Evolutionary conservation across 2,888 invertebrate species (phyloP).

Genomic region (Aphidius colemani): DNA sequence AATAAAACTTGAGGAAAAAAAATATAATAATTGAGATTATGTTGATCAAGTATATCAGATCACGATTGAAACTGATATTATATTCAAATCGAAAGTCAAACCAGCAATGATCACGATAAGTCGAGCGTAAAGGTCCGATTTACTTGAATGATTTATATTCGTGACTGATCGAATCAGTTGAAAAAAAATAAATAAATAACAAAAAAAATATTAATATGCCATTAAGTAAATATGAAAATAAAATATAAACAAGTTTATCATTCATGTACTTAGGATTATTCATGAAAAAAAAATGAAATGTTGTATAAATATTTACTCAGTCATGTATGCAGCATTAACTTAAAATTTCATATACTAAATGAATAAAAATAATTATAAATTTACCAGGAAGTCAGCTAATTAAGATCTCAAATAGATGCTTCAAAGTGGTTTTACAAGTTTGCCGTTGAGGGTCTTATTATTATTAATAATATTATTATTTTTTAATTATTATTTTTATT

Average conservation of each 20-base stretch:
- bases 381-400: constrained; percentile 40
- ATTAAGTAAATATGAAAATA: too few relatives aligned
- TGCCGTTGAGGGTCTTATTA: too few relatives aligned
- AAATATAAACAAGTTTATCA: background rate
- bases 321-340: too few relatives aligned
- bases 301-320: too few relatives aligned
- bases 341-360: too few relatives aligned
- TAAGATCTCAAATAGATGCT: constrained; percentile 40
- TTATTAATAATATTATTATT: too few relatives aligned
- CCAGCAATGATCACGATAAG: constrained; percentile 17
- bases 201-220: too few relatives aligned
- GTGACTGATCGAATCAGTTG: too few relatives aligned
- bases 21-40: background rate
- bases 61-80: constrained; percentile 16
- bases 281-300: background rate
- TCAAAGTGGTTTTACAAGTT: constrained; percentile 35
- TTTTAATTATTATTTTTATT: too few relatives aligned
- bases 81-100: constrained; percentile 24
- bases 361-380: constrained; percentile 27
- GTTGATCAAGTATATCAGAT: constrained; percentile 2
- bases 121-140: constrained; percentile 22
- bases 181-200: too few relatives aligned
- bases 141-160: background rate
- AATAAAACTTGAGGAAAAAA: background rate
- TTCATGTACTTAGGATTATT: background rate